Conservation (phyloP, 2,113 vertebrate species). For the Caracal caracal region DNA sequence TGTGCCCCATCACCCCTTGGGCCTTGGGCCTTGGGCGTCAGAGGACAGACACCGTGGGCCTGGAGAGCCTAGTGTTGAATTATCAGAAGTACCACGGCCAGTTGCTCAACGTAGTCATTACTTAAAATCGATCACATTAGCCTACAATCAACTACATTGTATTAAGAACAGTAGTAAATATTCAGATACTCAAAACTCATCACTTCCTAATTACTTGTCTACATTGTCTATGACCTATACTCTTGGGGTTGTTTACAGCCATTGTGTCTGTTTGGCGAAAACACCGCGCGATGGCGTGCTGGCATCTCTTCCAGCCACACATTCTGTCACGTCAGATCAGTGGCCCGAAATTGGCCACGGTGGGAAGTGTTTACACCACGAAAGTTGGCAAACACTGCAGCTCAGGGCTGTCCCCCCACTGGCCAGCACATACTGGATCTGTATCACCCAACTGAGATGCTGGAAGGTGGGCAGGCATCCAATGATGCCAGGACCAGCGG, state of each 20-base stretch:
- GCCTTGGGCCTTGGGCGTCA: neutral
- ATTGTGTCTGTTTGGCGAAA: neutral
- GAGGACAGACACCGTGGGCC: neutral
- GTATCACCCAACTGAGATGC: neutral
- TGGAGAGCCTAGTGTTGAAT: neutral
- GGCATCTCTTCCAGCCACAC: fast-evolving
- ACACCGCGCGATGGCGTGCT: fast-evolving
- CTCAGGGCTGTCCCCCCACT: neutral
- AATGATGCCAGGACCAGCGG: fast-evolving
- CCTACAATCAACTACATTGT: neutral
- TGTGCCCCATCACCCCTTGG: neutral
- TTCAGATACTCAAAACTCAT: neutral
- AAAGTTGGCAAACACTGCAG: neutral
- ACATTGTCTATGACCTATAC: neutral
- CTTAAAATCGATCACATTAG: neutral
- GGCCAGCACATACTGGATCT: neutral
- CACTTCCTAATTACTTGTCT: neutral
- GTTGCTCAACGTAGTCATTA: neutral
- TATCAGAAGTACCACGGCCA: neutral
- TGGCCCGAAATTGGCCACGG: neutral
- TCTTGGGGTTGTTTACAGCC: no score
- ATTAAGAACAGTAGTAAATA: neutral
- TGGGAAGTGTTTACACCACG: neutral
- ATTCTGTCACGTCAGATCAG: fast-evolving
- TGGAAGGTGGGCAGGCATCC: neutral